These are phyloP conservation scores for Maconellicoccus hirsutus DNA, from an alignment of 1,140 invertebrate species.

Conservation along the genomic window DNA sequence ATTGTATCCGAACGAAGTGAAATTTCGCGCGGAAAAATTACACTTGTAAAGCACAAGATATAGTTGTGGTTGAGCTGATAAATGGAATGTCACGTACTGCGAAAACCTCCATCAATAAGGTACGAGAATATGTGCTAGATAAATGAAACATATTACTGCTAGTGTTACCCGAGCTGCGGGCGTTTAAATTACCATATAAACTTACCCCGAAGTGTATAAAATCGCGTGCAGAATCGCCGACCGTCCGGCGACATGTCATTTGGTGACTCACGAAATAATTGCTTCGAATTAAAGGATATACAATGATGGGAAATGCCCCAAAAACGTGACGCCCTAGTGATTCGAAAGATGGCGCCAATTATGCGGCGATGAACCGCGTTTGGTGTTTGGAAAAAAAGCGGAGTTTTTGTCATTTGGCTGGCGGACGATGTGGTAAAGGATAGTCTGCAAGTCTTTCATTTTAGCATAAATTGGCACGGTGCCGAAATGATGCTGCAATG, in stretches of 20 bases:
- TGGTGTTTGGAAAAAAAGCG: too few relatives aligned
- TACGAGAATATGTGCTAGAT: not conserved
- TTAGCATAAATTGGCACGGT: not conserved
- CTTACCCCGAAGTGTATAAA: not conserved
- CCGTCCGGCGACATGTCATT: not conserved
- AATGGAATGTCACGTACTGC: not conserved
- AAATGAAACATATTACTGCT: too few relatives aligned
- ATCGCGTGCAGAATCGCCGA: slow-evolving; percentile 6
- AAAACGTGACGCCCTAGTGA: not conserved
- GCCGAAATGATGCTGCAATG: not conserved
- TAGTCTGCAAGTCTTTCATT: not conserved
- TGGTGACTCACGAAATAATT: not conserved
- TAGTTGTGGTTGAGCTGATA: not conserved
- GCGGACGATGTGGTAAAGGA: not conserved
- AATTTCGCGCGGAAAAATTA: too few relatives aligned
- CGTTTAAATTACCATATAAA: too few relatives aligned
- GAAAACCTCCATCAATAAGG: not conserved
- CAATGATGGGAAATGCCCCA: too few relatives aligned
- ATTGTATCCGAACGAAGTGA: too few relatives aligned
- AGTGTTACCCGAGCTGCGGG: too few relatives aligned
- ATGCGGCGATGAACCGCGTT: not conserved
- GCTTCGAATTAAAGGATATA: not conserved
- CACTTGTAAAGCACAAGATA: too few relatives aligned
- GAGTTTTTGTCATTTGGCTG: not conserved
- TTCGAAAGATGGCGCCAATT: not conserved